Evolutionary conservation across 2,888 invertebrate species (phyloP), one percentile per base, ranked within the genome.

Genomic region (Nebria salina): DNA sequence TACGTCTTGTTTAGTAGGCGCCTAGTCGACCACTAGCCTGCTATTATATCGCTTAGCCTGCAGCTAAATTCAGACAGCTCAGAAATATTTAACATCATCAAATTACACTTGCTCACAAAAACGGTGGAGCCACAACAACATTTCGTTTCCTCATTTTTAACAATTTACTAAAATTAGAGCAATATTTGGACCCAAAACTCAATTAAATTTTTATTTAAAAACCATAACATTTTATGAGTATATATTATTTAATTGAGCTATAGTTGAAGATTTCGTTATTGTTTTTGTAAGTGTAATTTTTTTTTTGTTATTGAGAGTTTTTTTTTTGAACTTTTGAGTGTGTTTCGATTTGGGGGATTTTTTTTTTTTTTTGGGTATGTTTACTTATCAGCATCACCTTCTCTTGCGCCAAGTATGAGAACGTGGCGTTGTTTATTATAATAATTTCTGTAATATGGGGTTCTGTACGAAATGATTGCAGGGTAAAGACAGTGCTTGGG

Each of bases 1-100:
- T 66, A 79, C 79, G 43, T 79, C 79, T 79, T 79, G 79, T 79
- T 79, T 79, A 79, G 75, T 65, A 79, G 79, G 79, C 79, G 68
- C 75, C 79, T 79, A 77, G 74, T 75, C 74, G 78, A 78, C n/a
- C 68, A n/a, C 74, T 79, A 79, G 66, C 75, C 79, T 43, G 54
- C 42, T 66, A 79, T 79, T 79, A 79, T 65, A 79, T 41, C 20
- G 68, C 74, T 41, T 25, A 75, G 68, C 79, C 72, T 11, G 42
- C 65, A 75, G 79, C 74, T 15, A 66, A 66, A 15, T 72, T 25
- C 77, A 68, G 72, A 77, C 77, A 76, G 42, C 41, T 3, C 54
- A 54, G 54, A 54, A 54, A 54, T 54, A 54, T 54, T 54, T 54
- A 54, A 54, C 11, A 54, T 54, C 11, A 13, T 54, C 54, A 13